Percentiles rank a stretch among this genome's conserved stretches.
These are phyloP conservation scores for Oophaga sylvatica DNA, from an alignment of 2,797 vertebrate species.

Conservation along the genomic window DNA sequence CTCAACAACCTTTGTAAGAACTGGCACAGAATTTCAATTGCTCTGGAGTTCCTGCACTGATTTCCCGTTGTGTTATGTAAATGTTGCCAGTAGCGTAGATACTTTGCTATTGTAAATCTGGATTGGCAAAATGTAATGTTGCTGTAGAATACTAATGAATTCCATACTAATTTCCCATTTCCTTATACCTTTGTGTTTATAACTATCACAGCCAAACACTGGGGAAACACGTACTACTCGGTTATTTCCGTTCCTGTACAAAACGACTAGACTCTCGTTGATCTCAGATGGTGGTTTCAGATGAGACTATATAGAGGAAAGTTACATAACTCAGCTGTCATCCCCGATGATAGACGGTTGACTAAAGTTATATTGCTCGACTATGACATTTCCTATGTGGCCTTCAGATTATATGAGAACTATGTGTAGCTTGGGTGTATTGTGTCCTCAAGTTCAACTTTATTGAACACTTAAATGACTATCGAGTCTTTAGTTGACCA, in stretches of 20 bases:
- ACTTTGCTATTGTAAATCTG: constrained; percentile 2
- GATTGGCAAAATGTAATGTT: background rate
- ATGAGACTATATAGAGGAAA: background rate
- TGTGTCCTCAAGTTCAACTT: no score
- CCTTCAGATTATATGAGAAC: background rate
- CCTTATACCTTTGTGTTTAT: constrained; percentile 4
- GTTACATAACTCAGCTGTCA: background rate
- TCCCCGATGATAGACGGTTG: background rate
- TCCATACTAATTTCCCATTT: constrained; percentile 7
- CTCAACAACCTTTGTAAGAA: background rate
- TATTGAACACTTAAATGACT: no score
- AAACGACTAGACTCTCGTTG: background rate
- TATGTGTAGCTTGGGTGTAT: no score
- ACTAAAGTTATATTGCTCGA: background rate
- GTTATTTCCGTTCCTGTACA: background rate
- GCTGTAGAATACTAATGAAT: background rate
- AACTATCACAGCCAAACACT: background rate
- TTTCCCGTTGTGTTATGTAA: constrained; percentile 12
- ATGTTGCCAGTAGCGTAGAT: background rate
- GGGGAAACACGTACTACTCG: background rate
- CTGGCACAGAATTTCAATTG: constrained; percentile 3
- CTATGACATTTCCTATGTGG: background rate
- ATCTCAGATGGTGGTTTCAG: background rate
- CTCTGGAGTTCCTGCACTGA: background rate
- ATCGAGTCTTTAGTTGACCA: no score